Evolutionary conservation across 35 echinoderm and acorn worm genomes (phyloP).

Genomic region (Anneissia japonica): DNA sequence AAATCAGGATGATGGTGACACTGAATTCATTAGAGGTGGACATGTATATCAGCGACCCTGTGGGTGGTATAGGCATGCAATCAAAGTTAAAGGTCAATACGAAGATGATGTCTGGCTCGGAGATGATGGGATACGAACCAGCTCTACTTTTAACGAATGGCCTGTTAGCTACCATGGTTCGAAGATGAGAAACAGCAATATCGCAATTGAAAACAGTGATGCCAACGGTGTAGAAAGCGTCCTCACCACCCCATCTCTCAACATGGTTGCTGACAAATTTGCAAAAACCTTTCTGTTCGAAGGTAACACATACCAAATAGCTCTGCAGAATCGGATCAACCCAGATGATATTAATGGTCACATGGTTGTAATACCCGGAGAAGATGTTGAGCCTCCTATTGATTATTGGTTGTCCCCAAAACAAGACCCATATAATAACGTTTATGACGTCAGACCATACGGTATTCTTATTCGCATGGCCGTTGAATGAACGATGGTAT

Average conservation of each 20-base stretch:
- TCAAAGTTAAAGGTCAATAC: slow-evolving; percentile 19
- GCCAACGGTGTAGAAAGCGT: neutral
- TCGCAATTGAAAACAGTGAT: neutral
- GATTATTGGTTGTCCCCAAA: slow-evolving; percentile 14
- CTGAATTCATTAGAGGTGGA: neutral
- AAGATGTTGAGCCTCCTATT: neutral
- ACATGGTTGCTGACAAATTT: slow-evolving; percentile 4
- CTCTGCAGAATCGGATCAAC: slow-evolving; percentile 21
- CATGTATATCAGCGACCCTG: slow-evolving; percentile 1
- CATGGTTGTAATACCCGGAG: neutral
- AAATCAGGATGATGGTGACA: neutral
- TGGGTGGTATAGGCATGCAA: slow-evolving; percentile 7
- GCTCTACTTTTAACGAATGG: neutral
- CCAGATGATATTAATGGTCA: neutral
- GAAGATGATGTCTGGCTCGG: slow-evolving; percentile 20
- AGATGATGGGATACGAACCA: neutral
- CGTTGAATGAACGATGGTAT: too few relatives aligned
- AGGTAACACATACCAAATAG: neutral
- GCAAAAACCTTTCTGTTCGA: neutral
- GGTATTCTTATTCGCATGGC: slow-evolving; percentile 13
- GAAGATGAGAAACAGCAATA: neutral
- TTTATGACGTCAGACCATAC: slow-evolving; percentile 8
- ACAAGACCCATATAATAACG: neutral
- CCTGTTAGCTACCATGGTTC: slow-evolving; percentile 21
- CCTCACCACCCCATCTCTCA: slow-evolving; percentile 1